Base-by-base conservation (phyloP, 2,888 invertebrate genomes). In the Steinernema hermaphroditum region DNA sequence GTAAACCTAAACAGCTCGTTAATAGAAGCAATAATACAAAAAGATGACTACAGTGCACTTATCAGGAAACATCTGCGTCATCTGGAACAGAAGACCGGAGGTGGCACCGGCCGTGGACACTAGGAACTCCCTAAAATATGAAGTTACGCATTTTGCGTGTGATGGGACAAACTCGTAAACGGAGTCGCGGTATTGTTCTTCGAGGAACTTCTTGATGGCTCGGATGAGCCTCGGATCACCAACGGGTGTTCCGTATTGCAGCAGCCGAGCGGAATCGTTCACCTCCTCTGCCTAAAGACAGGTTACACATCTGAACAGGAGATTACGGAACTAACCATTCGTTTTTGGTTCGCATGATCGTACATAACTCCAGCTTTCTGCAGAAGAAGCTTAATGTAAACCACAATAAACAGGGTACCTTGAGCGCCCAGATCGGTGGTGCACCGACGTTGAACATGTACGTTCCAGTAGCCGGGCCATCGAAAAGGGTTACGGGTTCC, bases 101-200 rank as follows among this genome's bases (percentile, higher is more conserved):
- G 90, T 89, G 1, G 91, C 91, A 0, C 91, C 91, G 41, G 90
- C 89, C 0, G 91, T 91, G 19, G 91, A 85, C 71, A 91, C 88
- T 29, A 91, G 82, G 78, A 90, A 88, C 72, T 89, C 87, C 78
- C 90, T 90, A 77, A 22, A 81, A 43, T 43, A 32, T n/a, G n/a
- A n/a, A n/a, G n/a, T n/a, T n/a, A n/a, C n/a, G n/a, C n/a, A n/a
- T n/a, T n/a, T 46, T 46, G 4, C 44, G 72, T 62, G 29, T 68
- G 19, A 22, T 1, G 70, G 22, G 12, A 34, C 44, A 9, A 22
- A 72, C 43, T 32, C 68, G 34, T 72, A 29, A n/a, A 44, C 43
- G 41, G 72, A 27, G 68, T 70, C 74, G 0, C 70, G 70, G 68
- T 76, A 76, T 16, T 77, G 68, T 0, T 16, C 69, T n/a, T 41